Percentiles rank a stretch among this genome's conserved stretches.
Evolutionary conservation across 2,888 invertebrate genomes (phyloP).

Genomic region (Hypsopygia costalis): DNA sequence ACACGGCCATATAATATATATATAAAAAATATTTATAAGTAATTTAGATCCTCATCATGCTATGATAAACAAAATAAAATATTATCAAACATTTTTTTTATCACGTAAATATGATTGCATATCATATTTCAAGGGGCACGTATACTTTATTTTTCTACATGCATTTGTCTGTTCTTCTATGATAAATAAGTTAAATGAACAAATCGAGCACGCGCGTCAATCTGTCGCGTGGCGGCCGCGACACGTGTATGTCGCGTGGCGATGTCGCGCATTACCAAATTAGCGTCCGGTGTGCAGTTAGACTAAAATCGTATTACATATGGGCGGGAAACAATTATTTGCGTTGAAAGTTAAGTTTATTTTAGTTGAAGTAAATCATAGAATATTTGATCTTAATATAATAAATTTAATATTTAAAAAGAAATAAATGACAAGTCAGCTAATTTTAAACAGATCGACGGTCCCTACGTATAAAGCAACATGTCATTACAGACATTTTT

Average conservation of each 20-base stretch:
- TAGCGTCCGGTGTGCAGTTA: constrained; percentile 63
- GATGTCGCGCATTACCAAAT: constrained; percentile 68
- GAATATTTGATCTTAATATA: too few relatives aligned
- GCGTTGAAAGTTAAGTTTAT: too few relatives aligned
- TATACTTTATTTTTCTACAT: constrained; percentile 42
- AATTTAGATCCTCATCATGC: too few relatives aligned
- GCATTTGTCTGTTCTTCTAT: constrained; percentile 50
- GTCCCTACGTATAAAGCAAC: too few relatives aligned
- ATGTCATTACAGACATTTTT: too few relatives aligned
- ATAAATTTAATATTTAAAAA: too few relatives aligned
- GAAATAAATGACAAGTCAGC: too few relatives aligned
- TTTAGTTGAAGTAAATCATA: too few relatives aligned
- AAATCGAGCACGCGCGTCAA: constrained; percentile 63
- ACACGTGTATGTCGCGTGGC: constrained; percentile 55
- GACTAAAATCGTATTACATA: constrained; percentile 56
- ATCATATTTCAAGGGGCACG: constrained; percentile 38
- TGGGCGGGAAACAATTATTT: too few relatives aligned
- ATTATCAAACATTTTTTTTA: not conserved
- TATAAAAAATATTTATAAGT: too few relatives aligned
- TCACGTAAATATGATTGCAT: constrained; percentile 30
- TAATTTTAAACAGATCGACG: too few relatives aligned
- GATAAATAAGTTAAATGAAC: constrained; percentile 71
- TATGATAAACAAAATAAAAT: not conserved
- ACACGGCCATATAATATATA: too few relatives aligned
- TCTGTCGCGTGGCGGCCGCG: constrained; percentile 58